Conservation (phyloP, 2,888 invertebrate genomes). For the Pilophorus perplexus region DNA sequence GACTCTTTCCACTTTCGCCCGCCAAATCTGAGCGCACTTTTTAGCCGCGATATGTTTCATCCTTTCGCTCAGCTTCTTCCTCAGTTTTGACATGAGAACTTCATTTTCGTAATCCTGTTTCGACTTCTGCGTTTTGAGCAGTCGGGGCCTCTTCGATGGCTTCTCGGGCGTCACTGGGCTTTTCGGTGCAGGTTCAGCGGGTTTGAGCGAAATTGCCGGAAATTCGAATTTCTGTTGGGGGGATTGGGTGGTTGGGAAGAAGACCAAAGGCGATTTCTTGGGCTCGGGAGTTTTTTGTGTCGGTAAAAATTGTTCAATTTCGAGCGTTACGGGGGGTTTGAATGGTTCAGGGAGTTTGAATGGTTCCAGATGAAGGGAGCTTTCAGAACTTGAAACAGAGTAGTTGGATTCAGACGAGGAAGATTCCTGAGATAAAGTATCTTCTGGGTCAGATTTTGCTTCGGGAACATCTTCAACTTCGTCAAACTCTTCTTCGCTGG, state of each 20-base stretch:
- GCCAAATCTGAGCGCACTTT: slow-evolving; percentile 47
- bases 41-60: slow-evolving; percentile 48
- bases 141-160: background rate
- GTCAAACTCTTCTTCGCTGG: slow-evolving; percentile 1
- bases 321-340: background rate
- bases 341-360: background rate
- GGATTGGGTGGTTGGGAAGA: background rate
- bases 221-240: background rate
- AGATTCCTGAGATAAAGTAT: background rate
- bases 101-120: slow-evolving; percentile 16
- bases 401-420: background rate
- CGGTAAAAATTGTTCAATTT: no score
- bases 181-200: slow-evolving; percentile 4
- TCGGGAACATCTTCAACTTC: background rate
- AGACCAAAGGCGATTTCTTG: background rate
- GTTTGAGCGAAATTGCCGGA: background rate
- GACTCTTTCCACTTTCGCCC: slow-evolving; percentile 45
- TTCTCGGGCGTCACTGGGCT: slow-evolving; percentile 9
- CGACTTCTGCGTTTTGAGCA: slow-evolving; percentile 7
- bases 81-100: slow-evolving; percentile 45
- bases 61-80: slow-evolving; percentile 48
- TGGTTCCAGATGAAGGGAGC: background rate
- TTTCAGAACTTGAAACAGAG: slow-evolving; percentile 15
- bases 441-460: background rate
- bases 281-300: slow-evolving; percentile 9